These are phyloP conservation scores for Gracilinanus agilis DNA, from an alignment of 2,113 vertebrate species.

Conservation along the genomic window DNA sequence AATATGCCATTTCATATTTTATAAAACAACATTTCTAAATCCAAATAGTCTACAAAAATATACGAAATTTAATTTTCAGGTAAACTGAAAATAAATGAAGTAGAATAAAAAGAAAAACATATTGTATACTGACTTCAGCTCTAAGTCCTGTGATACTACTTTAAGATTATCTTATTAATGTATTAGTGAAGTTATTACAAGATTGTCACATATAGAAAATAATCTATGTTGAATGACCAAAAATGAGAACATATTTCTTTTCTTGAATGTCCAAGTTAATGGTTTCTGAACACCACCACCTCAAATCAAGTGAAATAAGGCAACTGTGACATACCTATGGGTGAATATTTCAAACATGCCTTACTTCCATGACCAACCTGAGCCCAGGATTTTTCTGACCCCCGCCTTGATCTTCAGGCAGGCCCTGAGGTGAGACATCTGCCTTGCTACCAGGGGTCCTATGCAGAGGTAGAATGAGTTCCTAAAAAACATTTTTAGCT, in stretches of 20 bases:
- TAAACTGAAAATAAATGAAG: constrained; percentile 17
- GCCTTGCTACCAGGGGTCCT: not conserved
- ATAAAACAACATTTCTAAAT: not conserved
- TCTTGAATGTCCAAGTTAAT: not conserved
- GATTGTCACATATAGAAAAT: constrained; percentile 57
- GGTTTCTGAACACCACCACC: not conserved
- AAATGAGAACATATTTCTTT: constrained; percentile 50
- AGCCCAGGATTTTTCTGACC: not conserved
- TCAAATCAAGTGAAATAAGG: not conserved
- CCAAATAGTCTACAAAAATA: not conserved
- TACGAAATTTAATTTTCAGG: constrained; percentile 23
- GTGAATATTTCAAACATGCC: not conserved
- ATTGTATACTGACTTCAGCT: constrained; percentile 4
- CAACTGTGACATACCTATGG: not conserved
- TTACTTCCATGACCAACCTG: not conserved
- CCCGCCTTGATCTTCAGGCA: not conserved
- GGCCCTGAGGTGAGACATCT: not conserved
- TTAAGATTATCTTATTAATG: constrained; percentile 50
- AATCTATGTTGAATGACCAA: constrained; percentile 62
- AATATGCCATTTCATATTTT: not conserved
- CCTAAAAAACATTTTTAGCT: not conserved
- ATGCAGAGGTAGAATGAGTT: not conserved
- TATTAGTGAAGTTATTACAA: constrained; percentile 53
- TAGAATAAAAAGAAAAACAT: constrained; percentile 47
- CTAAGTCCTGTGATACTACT: constrained; percentile 11